Evolutionary conservation across 2,113 vertebrate species (phyloP).

Genomic region (Petromus typicus): DNA sequence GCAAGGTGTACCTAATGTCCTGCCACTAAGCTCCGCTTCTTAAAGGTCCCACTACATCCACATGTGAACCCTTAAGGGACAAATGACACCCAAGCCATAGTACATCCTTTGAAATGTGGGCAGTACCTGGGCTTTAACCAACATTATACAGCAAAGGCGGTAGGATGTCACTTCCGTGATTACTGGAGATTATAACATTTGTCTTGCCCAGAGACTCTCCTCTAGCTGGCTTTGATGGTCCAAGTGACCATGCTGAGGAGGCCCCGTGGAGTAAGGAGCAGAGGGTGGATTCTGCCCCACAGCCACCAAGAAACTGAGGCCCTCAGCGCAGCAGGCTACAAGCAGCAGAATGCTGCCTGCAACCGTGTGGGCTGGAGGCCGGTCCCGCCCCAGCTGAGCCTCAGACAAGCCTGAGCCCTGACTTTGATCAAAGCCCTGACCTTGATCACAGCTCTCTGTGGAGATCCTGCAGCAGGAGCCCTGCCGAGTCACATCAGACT

Average conservation of each 20-base stretch:
- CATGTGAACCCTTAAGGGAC: neutral
- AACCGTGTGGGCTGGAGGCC: accelerated
- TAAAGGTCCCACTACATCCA: neutral
- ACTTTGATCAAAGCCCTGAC: neutral
- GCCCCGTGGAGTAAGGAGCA: neutral
- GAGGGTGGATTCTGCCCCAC: neutral
- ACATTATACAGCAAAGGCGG: neutral
- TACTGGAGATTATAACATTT: accelerated
- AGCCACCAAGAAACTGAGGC: neutral
- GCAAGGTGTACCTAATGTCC: too few relatives aligned
- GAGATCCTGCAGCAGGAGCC: neutral
- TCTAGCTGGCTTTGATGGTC: neutral
- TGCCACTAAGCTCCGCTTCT: too few relatives aligned
- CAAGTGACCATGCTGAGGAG: too few relatives aligned
- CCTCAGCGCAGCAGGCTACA: neutral
- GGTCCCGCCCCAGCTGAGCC: neutral
- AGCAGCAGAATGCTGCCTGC: neutral
- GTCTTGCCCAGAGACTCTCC: neutral
- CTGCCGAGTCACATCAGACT: neutral
- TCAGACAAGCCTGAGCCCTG: neutral
- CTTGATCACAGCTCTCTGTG: neutral
- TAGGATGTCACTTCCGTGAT: accelerated
- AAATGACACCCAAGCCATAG: neutral
- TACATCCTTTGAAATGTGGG: too few relatives aligned
- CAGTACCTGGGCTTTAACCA: neutral